phyloP scores from a whole-genome alignment of 2,113 vertebrate species.

The Aramus guarauna region DNA sequence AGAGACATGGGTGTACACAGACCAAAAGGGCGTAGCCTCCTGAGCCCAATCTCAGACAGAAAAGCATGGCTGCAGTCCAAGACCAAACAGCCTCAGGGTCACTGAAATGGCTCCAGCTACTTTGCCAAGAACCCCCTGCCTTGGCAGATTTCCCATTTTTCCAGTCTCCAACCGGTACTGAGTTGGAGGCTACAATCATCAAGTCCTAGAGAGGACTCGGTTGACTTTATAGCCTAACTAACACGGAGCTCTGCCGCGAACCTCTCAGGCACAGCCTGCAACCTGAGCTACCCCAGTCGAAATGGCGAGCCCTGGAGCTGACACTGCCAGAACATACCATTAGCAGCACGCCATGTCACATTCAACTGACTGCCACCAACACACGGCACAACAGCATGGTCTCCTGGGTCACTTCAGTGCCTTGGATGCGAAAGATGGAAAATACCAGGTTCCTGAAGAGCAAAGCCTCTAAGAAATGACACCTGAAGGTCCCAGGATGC shows the following conservation, averaged over 20 bases:
- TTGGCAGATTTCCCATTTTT: not conserved
- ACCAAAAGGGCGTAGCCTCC: not conserved
- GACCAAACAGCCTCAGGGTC: not conserved
- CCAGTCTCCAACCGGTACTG: rapidly evolving
- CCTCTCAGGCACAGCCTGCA: not conserved
- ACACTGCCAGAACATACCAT: not conserved
- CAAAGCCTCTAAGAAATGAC: not conserved
- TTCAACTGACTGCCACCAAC: not conserved
- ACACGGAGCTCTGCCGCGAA: not conserved
- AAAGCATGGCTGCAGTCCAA: not conserved
- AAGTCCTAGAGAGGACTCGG: not conserved
- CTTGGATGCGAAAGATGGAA: not conserved
- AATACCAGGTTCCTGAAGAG: not conserved
- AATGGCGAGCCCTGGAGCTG: not conserved
- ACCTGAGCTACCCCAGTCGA: not conserved
- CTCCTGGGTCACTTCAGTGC: rapidly evolving
- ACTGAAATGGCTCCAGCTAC: not conserved
- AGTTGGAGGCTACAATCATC: not conserved
- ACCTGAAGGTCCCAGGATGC: not conserved
- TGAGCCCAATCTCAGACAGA: not conserved
- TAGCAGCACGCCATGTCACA: rapidly evolving
- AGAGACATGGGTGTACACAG: rapidly evolving
- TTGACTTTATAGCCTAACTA: not conserved
- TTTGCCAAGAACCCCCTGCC: not conserved
- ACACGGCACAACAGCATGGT: not conserved